phyloP scores from a whole-genome alignment of 2,888 invertebrate species.

The Zygogramma bicolorata region DNA sequence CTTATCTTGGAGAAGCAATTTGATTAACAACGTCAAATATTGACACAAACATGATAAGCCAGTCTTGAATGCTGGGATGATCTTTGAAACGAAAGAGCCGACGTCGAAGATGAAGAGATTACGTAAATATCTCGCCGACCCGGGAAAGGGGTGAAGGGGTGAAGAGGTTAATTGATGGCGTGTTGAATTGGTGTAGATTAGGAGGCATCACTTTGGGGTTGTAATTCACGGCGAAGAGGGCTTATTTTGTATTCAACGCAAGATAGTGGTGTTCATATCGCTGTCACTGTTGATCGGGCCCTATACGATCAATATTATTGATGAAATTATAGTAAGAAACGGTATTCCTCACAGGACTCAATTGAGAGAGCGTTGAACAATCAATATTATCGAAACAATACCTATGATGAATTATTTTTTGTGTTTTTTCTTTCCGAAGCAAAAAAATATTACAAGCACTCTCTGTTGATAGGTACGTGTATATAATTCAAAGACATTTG shows the following conservation, averaged over 20 bases:
- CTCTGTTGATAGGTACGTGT: too few relatives aligned
- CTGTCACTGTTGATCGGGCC: too few relatives aligned
- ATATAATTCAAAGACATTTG: too few relatives aligned
- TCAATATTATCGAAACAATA: too few relatives aligned
- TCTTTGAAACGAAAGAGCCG: conserved; percentile 36
- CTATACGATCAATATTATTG: too few relatives aligned
- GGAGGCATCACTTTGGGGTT: conserved; percentile 13
- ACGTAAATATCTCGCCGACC: conserved; percentile 33
- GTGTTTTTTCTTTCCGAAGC: too few relatives aligned
- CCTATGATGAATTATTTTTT: too few relatives aligned
- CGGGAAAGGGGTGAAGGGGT: conserved; percentile 23
- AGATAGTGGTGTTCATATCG: background rate
- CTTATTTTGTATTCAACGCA: background rate
- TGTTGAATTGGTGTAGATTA: conserved; percentile 30
- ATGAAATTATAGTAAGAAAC: too few relatives aligned
- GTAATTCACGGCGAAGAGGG: background rate
- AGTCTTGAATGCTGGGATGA: conserved; percentile 34
- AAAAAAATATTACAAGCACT: too few relatives aligned
- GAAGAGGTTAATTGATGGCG: conserved; percentile 36
- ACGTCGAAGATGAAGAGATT: conserved; percentile 40
- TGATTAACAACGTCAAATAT: conserved; percentile 20
- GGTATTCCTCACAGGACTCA: too few relatives aligned
- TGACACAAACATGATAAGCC: conserved; percentile 25
- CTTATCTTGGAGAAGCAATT: conserved; percentile 12
- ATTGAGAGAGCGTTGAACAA: too few relatives aligned